A percentile compares a stretch with the other conserved stretches of the same genome.
Evolutionary conservation across 2,113 vertebrate genomes (phyloP).

Genomic region (Hippolais icterina): DNA sequence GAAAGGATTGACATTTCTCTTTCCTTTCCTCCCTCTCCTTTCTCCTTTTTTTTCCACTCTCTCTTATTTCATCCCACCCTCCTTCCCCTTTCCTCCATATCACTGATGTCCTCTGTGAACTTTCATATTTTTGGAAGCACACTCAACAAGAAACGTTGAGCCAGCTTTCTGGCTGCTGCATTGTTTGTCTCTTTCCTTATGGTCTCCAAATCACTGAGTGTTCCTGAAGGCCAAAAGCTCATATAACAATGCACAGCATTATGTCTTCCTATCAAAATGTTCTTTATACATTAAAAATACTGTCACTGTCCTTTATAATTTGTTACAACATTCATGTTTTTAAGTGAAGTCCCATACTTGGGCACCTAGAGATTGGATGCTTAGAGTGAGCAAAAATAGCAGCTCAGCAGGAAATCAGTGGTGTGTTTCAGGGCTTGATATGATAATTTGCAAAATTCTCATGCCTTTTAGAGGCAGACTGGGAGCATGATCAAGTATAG

Average conservation of each 20-base stretch:
- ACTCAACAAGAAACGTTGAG: background rate
- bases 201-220: background rate
- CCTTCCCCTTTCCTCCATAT: background rate
- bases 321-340: background rate
- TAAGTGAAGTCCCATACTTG: background rate
- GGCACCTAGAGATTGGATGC: background rate
- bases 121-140: background rate
- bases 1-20: background rate
- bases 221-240: background rate
- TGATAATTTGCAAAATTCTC: background rate
- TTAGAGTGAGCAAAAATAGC: background rate
- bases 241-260: background rate
- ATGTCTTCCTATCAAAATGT: background rate
- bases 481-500: background rate
- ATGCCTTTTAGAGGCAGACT: background rate
- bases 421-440: background rate
- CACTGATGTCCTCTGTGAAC: background rate
- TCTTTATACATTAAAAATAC: background rate
- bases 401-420: background rate
- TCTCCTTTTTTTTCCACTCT: background rate
- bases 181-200: background rate
- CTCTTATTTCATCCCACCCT: rapidly evolving
- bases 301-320: background rate
- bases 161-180: background rate
- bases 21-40: background rate